Evolutionary conservation across 2,888 invertebrate genomes (phyloP).

Genomic region (Cheilosia scutellata): DNA sequence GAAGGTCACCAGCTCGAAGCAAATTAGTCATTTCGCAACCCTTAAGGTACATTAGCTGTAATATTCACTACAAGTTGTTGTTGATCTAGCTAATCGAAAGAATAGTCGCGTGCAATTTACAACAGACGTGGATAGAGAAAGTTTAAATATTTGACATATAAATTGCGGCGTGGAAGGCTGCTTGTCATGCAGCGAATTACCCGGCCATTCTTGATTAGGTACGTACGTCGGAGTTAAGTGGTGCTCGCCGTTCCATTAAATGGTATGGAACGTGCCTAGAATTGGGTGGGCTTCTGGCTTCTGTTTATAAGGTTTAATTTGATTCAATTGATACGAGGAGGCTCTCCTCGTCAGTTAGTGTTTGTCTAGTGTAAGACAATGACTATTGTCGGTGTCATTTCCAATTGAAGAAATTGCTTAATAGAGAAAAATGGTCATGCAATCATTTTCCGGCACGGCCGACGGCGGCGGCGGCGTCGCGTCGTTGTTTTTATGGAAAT

Average conservation of each 20-base stretch:
- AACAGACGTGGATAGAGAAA: slow-evolving; percentile 7
- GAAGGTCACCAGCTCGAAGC: slow-evolving; percentile 23
- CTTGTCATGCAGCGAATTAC: slow-evolving; percentile 21
- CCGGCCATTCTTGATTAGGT: slow-evolving; percentile 9
- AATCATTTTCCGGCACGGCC: neutral
- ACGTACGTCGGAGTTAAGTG: neutral
- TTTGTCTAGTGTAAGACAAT: neutral
- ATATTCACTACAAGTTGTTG: slow-evolving; percentile 1
- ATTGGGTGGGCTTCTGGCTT: neutral
- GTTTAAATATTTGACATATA: slow-evolving; percentile 4
- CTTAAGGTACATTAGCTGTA: neutral
- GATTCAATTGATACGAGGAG: slow-evolving; percentile 33
- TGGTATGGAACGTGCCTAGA: slow-evolving; percentile 42
- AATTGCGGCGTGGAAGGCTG: slow-evolving; percentile 22
- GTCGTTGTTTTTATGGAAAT: neutral
- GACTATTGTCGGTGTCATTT: slow-evolving; percentile 21
- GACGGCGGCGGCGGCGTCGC: too few species aligned
- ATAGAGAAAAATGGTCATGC: slow-evolving; percentile 20
- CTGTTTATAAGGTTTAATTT: slow-evolving; percentile 24
- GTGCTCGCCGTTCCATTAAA: neutral
- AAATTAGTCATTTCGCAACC: neutral
- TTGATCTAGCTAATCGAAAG: neutral
- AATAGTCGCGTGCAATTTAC: slow-evolving; percentile 1
- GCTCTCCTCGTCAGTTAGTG: neutral
- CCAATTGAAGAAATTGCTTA: slow-evolving; percentile 48